Percentiles rank a stretch among this genome's conserved stretches.
Evolutionary conservation across 1,140 invertebrate genomes (phyloP).

Genomic region (Sitobion miscanthi): DNA sequence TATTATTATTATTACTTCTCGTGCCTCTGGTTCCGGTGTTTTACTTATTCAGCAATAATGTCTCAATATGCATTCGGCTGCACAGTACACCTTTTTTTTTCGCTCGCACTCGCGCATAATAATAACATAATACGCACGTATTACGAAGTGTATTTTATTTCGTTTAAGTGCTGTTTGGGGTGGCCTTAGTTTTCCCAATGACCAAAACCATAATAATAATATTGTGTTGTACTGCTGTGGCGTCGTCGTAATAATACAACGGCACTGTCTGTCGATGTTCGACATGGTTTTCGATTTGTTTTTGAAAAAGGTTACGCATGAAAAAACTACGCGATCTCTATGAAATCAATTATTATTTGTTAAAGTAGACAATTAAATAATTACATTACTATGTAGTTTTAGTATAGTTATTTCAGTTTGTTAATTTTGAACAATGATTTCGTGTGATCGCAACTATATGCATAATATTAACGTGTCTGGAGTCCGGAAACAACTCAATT

Average conservation of each 20-base stretch:
- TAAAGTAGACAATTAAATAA: background rate
- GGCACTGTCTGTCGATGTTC: background rate
- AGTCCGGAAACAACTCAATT: background rate
- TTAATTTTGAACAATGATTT: background rate
- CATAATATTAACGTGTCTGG: background rate
- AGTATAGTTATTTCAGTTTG: background rate
- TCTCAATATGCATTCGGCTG: background rate
- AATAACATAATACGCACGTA: background rate
- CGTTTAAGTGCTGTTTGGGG: background rate
- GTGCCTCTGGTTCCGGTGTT: background rate
- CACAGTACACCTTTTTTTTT: background rate
- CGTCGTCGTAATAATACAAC: too few species aligned
- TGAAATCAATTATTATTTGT: background rate
- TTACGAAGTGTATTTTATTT: background rate
- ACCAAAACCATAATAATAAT: background rate
- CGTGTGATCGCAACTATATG: background rate
- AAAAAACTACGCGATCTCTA: background rate
- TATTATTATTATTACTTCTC: background rate
- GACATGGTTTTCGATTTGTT: background rate
- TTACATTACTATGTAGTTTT: background rate
- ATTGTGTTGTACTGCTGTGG: background rate
- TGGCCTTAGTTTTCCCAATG: background rate
- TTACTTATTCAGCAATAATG: conserved; percentile 8
- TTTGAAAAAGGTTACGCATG: too few species aligned
- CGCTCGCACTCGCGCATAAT: background rate